phyloP scores from a whole-genome alignment of 2,797 vertebrate genomes.

The Onychomys leucogaster region DNA sequence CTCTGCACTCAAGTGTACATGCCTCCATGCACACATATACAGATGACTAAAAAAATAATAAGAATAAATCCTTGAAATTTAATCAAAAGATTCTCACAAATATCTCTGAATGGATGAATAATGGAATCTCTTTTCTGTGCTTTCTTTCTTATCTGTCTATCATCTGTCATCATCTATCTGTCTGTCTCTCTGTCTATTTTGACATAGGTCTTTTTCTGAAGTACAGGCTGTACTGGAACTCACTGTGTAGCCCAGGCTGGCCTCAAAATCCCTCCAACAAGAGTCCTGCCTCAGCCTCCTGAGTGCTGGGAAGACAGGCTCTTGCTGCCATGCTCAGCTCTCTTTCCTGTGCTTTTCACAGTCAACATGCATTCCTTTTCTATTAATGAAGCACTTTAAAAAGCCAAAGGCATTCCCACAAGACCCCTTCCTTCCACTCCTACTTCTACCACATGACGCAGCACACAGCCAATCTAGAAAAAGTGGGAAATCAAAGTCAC shows the following conservation, averaged over 20 bases:
- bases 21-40: background rate
- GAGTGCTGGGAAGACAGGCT: background rate
- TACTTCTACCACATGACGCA: background rate
- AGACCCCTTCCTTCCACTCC: background rate
- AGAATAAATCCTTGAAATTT: background rate
- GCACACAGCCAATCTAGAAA: slow-evolving; percentile 28
- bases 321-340: fast-evolving
- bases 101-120: background rate
- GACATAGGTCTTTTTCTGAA: background rate
- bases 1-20: background rate
- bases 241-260: background rate
- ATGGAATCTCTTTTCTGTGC: background rate
- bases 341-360: slow-evolving; percentile 12
- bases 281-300: background rate
- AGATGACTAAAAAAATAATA: background rate
- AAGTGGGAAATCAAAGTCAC: slow-evolving; percentile 46
- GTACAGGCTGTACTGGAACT: background rate
- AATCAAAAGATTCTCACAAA: background rate
- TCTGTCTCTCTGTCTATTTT: background rate
- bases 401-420: background rate
- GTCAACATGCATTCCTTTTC: slow-evolving; percentile 19
- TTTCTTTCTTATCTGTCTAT: background rate
- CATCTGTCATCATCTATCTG: background rate
- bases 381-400: slow-evolving; percentile 1
- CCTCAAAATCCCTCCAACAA: background rate